Conservation (phyloP, 1,140 invertebrate species). For the Lysiphlebus fabarum region DNA sequence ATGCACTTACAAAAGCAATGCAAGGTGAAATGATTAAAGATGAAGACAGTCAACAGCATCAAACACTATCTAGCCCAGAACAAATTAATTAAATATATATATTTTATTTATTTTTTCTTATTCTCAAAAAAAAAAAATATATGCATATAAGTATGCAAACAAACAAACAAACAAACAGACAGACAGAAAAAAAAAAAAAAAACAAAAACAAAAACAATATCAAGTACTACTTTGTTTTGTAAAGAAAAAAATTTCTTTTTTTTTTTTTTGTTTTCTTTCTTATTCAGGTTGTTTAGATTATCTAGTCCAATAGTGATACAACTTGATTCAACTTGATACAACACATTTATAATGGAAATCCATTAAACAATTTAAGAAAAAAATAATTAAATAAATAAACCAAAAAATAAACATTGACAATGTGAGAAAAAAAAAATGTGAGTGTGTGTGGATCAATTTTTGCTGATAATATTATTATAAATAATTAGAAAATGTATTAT, state of each 20-base stretch:
- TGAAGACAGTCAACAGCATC: slow-evolving; percentile 50
- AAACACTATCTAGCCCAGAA: slow-evolving; percentile 51
- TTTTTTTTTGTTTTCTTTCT: no score
- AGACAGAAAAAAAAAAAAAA: no score
- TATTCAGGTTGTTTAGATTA: neutral
- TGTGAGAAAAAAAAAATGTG: no score
- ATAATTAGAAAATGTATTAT: slow-evolving; percentile 25
- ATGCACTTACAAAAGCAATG: slow-evolving; percentile 74
- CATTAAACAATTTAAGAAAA: slow-evolving; percentile 18
- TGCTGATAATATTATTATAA: slow-evolving; percentile 20
- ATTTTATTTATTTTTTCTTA: slow-evolving; percentile 10
- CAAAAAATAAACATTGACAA: slow-evolving; percentile 19
- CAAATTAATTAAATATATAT: slow-evolving; percentile 31
- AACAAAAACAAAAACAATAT: no score
- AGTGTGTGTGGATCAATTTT: slow-evolving; percentile 24
- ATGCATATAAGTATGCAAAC: no score
- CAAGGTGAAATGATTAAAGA: slow-evolving; percentile 59
- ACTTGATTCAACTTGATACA: neutral
- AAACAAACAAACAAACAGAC: no score
- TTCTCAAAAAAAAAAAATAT: neutral
- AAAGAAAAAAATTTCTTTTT: no score
- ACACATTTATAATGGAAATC: neutral
- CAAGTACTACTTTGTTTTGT: no score
- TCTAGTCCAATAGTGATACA: neutral
- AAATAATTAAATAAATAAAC: no score